Conservation (phyloP, 2,113 vertebrate genomes). For the Callipepla californica region DNA sequence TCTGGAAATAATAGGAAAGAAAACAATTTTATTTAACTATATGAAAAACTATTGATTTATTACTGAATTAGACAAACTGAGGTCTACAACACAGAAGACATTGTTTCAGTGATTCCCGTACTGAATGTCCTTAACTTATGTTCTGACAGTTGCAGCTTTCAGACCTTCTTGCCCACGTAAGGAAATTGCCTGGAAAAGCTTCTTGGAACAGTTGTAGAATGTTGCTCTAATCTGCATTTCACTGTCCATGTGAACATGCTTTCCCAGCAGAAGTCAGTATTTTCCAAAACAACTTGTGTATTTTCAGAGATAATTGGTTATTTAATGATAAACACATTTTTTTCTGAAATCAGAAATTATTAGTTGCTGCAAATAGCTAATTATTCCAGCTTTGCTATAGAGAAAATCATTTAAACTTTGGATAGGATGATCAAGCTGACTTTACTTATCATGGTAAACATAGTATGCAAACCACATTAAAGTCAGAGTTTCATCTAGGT, state of each 20-base stretch:
- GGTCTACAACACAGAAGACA: neutral
- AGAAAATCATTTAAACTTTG: neutral
- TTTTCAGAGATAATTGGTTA: neutral
- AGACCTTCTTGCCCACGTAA: neutral
- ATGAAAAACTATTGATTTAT: neutral
- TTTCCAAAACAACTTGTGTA: neutral
- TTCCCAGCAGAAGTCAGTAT: neutral
- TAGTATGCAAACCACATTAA: neutral
- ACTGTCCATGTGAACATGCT: neutral
- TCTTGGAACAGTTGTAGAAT: neutral
- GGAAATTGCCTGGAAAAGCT: neutral
- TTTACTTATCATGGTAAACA: neutral
- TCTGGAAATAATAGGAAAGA: neutral
- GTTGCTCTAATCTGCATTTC: neutral
- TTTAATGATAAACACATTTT: neutral
- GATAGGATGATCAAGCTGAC: neutral
- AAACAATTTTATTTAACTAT: neutral
- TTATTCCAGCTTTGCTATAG: neutral
- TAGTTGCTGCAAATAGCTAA: neutral
- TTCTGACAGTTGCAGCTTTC: neutral
- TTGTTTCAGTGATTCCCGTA: neutral
- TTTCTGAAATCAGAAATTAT: neutral
- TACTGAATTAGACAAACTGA: neutral
- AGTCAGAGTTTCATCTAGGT: neutral
- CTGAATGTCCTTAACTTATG: neutral